These are phyloP conservation scores for Coregonus ussuriensis DNA, from an alignment of 2,797 vertebrate genomes.

Conservation along the genomic window DNA sequence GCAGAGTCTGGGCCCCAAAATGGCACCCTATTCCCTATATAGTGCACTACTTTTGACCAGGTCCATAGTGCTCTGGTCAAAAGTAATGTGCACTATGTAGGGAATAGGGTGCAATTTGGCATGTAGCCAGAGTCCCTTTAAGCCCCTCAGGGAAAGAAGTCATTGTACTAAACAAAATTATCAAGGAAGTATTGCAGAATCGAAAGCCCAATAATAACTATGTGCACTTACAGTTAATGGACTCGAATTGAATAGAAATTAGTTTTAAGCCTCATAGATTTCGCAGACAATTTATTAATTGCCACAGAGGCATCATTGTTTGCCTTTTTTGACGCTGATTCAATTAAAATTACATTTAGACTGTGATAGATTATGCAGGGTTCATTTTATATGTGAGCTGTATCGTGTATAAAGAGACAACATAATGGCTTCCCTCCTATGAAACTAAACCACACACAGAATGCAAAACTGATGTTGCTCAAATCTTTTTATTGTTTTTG, in stretches of 20 bases:
- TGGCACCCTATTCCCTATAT: not conserved
- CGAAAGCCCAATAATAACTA: constrained; percentile 65
- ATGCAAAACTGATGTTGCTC: constrained; percentile 2
- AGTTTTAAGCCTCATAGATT: constrained; percentile 99
- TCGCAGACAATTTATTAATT: constrained; percentile 99
- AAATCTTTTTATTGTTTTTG: constrained; percentile 13
- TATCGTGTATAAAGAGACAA: constrained; percentile 73
- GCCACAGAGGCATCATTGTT: constrained; percentile 97
- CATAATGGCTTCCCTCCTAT: constrained; percentile 58
- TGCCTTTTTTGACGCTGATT: constrained; percentile 97
- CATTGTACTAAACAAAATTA: constrained; percentile 87
- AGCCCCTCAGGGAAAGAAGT: constrained; percentile 82
- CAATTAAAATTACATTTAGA: constrained; percentile 96
- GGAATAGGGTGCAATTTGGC: not conserved
- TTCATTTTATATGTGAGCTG: constrained; percentile 77
- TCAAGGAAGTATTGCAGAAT: constrained; percentile 90
- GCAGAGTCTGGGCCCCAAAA: constrained; percentile 59
- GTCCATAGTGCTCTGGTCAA: not conserved
- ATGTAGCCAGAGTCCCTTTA: constrained; percentile 66
- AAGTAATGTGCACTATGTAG: not conserved
- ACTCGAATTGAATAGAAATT: constrained; percentile 96
- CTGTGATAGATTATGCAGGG: constrained; percentile 85
- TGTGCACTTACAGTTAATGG: constrained; percentile 92
- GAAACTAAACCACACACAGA: constrained; percentile 36
- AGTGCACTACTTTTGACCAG: not conserved